Evolutionary conservation across 2,888 invertebrate genomes (phyloP), one percentile per base, ranked within the genome.

Genomic region (Crematogaster levior): DNA sequence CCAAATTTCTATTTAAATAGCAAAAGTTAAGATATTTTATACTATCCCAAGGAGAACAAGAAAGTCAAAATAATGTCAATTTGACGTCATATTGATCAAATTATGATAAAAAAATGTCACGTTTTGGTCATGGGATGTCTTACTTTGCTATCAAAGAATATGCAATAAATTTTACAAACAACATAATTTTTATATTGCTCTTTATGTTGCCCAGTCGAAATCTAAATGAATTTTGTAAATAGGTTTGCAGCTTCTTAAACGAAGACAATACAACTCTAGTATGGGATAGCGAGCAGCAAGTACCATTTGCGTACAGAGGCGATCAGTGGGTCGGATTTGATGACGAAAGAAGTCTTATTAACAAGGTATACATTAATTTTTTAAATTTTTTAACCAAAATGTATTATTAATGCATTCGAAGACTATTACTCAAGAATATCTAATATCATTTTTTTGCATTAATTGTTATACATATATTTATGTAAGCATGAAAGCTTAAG

Each of bases 281-380:
- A 0, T 99, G 98, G 98, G 98, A 98, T 93, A 98, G 98, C 86
- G 98, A 98, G 90, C 98, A 98, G 92, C 98, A 98, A 95, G 98
- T 98, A 77, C 99, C 99, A 10, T 99, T 99, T 94, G 98, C 98
- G 0, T 98, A 98, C 94, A 96, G 97, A 86, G 97, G 96, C 6
- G 97, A 98, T 94, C 98, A 98, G 90, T 98, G 98, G 98, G 98
- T 98, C 40, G 98, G 98, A 83, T 99, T 98, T 90, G 98, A 99
- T 92, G 98, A 99, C 92, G 98, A 98, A 92, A 96, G 98, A 89
- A 98, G 98, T 90, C 96, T 98, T 27, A 97, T 98, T 92, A 98
- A 98, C 48, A 99, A 98, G 96, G 98, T 98, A 80, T 7, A 21
- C 5, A 63, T 63, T 12, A 12, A 40, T 61, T 7, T 4, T 66